Conservation (phyloP, 2,888 invertebrate species). For the Lasioglossum malachurum region DNA sequence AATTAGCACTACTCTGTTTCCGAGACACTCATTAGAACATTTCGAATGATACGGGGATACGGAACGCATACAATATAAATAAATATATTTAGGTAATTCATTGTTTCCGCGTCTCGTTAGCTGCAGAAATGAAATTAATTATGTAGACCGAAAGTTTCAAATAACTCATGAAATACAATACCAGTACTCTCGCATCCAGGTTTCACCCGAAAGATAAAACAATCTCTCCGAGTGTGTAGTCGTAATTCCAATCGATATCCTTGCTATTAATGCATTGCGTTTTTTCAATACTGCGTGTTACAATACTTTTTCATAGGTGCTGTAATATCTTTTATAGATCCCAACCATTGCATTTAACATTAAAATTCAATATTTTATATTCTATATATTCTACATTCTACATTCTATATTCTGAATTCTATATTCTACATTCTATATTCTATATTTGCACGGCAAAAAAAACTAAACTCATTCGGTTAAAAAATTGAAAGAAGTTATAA, state of each 20-base stretch:
- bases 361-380: too few species aligned
- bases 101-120: not conserved
- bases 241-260: not conserved
- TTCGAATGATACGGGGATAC: not conserved
- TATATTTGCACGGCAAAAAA: too few species aligned
- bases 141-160: not conserved
- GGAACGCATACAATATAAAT: not conserved
- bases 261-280: not conserved
- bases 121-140: not conserved
- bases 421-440: too few species aligned
- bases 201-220: not conserved
- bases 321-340: too few species aligned
- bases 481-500: too few species aligned
- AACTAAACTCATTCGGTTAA: too few species aligned
- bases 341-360: too few species aligned
- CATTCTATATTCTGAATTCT: too few species aligned
- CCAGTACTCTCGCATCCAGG: not conserved
- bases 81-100: not conserved
- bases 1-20: not conserved
- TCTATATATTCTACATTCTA: too few species aligned
- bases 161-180: not conserved
- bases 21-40: not conserved
- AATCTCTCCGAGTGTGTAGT: not conserved
- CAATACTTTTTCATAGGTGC: not conserved
- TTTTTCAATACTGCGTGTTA: not conserved